Evolutionary conservation across 2,797 vertebrate genomes (phyloP).

Genomic region (Chaetophractus vellerosus): DNA sequence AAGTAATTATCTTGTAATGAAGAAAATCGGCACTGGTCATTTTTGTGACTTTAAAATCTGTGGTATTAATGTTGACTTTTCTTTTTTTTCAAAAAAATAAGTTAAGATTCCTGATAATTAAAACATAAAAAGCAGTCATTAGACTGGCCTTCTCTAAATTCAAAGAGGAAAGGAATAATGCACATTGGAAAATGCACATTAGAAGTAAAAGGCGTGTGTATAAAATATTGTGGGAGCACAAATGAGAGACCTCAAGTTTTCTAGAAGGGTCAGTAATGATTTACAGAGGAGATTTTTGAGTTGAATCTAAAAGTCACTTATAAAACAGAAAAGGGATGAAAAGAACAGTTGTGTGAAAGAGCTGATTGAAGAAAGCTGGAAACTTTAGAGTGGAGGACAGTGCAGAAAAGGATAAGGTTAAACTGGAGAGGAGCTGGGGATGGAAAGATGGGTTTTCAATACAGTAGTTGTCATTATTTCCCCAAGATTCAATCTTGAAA

Average conservation of each 20-base stretch:
- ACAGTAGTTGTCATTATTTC: background rate
- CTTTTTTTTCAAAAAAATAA: slow-evolving; percentile 23
- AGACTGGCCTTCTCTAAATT: background rate
- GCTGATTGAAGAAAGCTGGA: accelerated
- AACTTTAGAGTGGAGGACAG: background rate
- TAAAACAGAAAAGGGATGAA: background rate
- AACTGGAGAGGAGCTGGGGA: background rate
- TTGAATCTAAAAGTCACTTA: background rate
- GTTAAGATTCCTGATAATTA: slow-evolving; percentile 14
- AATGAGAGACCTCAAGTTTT: background rate
- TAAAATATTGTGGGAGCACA: background rate
- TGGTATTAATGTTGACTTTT: background rate
- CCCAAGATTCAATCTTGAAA: background rate
- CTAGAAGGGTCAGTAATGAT: background rate
- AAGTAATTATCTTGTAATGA: background rate
- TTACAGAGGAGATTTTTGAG: background rate
- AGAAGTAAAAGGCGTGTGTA: background rate
- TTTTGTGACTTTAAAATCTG: background rate
- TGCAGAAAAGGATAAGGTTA: background rate
- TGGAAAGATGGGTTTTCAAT: background rate
- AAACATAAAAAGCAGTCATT: background rate
- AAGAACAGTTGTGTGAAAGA: background rate
- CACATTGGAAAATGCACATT: too few relatives aligned
- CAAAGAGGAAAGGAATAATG: background rate
- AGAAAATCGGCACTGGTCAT: background rate